Evolutionary conservation across 2,113 vertebrate genomes (phyloP).

Genomic region (Paraplagusia blochii): DNA sequence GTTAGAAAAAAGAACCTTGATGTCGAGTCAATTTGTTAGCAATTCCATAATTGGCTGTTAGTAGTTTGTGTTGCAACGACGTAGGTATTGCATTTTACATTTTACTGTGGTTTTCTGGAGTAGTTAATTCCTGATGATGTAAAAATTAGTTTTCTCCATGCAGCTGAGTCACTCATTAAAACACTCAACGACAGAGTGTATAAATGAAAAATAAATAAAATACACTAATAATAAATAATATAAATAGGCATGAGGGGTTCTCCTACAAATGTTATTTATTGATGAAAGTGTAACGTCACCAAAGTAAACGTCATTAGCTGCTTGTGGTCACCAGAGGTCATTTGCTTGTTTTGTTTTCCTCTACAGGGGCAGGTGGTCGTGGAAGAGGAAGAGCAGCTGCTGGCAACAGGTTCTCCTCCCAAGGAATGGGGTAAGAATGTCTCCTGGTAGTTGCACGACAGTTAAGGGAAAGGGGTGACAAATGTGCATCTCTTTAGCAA

Average conservation of each 20-base stretch:
- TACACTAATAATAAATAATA: no score
- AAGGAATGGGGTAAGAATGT: slow-evolving; percentile 90
- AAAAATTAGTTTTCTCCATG: slow-evolving; percentile 37
- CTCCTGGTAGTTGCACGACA: neutral
- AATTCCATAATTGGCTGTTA: no score
- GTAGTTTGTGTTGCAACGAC: slow-evolving; percentile 9
- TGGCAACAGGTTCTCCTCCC: slow-evolving; percentile 88
- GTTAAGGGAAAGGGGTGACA: slow-evolving; percentile 23
- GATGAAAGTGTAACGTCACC: no score
- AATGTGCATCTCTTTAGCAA: slow-evolving; percentile 53
- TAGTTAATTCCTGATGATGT: slow-evolving; percentile 28
- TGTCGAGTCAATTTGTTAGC: no score
- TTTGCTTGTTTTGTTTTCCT: slow-evolving; percentile 33
- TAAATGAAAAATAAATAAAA: no score
- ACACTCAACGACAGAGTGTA: no score
- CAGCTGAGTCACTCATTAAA: slow-evolving; percentile 13
- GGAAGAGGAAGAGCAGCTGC: slow-evolving; percentile 86
- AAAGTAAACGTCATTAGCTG: no score
- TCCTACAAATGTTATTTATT: no score
- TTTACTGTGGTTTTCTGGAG: slow-evolving; percentile 38
- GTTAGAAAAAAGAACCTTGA: no score
- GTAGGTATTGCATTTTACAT: slow-evolving; percentile 51
- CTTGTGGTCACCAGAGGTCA: neutral
- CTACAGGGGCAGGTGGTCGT: slow-evolving; percentile 80
- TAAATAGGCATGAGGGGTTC: no score